Percentiles rank a stretch among this genome's conserved stretches.
phyloP scores from a whole-genome alignment of 2,888 invertebrate genomes.

The Cosmia pyralina region DNA sequence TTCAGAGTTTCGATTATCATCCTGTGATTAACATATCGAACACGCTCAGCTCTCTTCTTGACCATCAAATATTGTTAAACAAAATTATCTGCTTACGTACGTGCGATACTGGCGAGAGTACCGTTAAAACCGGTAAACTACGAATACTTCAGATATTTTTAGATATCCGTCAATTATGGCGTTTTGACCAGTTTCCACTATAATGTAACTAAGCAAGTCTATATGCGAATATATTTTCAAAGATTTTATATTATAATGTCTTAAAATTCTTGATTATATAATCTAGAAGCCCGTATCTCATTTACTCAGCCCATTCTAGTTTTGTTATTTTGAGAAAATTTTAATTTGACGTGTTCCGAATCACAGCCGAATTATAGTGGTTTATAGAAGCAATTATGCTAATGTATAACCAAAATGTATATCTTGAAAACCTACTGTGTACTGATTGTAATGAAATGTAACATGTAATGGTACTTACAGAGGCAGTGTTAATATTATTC shows the following conservation, averaged over 20 bases:
- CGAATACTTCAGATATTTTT: slow-evolving; percentile 23
- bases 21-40: slow-evolving; percentile 43
- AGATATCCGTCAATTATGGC: slow-evolving; percentile 23
- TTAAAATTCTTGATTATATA: slow-evolving; percentile 60
- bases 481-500: slow-evolving; percentile 44
- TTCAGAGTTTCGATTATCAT: background rate
- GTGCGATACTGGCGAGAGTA: slow-evolving; percentile 52
- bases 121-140: slow-evolving; percentile 47
- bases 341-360: slow-evolving; percentile 57
- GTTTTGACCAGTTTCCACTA: slow-evolving; percentile 16
- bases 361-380: slow-evolving; percentile 58
- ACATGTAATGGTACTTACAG: slow-evolving; percentile 33
- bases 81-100: slow-evolving; percentile 53
- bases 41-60: slow-evolving; percentile 46
- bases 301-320: slow-evolving; percentile 53
- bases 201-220: slow-evolving; percentile 8
- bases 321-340: slow-evolving; percentile 53
- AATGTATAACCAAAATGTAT: slow-evolving; percentile 36
- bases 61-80: slow-evolving; percentile 57
- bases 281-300: slow-evolving; percentile 55
- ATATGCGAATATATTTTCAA: slow-evolving; percentile 53
- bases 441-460: slow-evolving; percentile 35
- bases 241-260: slow-evolving; percentile 57
- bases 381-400: slow-evolving; percentile 45
- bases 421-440: slow-evolving; percentile 28